A percentile compares a stretch with the other conserved stretches of the same genome.
Evolutionary conservation across 1,140 invertebrate genomes (phyloP).

Genomic region (Solenopsis fugax): DNA sequence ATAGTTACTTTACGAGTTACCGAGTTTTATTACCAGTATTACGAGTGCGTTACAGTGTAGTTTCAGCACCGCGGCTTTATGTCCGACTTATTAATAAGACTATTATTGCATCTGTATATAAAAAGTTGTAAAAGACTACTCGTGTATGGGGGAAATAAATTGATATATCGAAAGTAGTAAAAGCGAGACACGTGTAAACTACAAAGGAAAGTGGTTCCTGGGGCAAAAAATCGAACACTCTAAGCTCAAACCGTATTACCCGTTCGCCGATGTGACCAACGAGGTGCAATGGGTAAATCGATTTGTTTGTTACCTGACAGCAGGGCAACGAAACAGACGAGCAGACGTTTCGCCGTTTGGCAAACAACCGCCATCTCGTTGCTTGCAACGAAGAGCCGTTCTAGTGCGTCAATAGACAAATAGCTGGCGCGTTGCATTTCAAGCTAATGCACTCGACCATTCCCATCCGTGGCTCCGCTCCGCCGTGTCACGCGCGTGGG

Average conservation of each 20-base stretch:
- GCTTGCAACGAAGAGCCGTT: slow-evolving; percentile 36
- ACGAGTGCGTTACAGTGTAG: not conserved
- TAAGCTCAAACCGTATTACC: slow-evolving; percentile 24
- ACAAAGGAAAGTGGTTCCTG: slow-evolving; percentile 15
- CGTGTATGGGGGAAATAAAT: not conserved
- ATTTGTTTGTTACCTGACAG: slow-evolving; percentile 56
- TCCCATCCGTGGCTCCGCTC: not conserved
- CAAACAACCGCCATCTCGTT: slow-evolving; percentile 60
- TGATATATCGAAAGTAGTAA: slow-evolving; percentile 24
- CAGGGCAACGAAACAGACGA: slow-evolving; percentile 20
- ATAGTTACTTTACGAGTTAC: slow-evolving; percentile 35
- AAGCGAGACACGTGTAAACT: not conserved
- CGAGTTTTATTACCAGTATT: slow-evolving; percentile 10
- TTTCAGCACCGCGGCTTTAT: not conserved
- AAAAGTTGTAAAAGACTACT: not conserved
- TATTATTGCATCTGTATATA: slow-evolving; percentile 17
- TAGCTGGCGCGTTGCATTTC: slow-evolving; percentile 61
- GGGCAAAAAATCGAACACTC: slow-evolving; percentile 49
- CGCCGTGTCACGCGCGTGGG: not conserved
- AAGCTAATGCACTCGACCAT: slow-evolving; percentile 53
- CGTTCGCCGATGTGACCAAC: slow-evolving; percentile 33
- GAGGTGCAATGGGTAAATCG: slow-evolving; percentile 50
- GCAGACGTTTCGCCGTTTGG: slow-evolving; percentile 9
- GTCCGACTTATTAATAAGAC: not conserved
- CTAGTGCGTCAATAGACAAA: slow-evolving; percentile 65